phyloP scores from a whole-genome alignment of 2,797 vertebrate species.

The Schizopygopsis pylzovi region DNA sequence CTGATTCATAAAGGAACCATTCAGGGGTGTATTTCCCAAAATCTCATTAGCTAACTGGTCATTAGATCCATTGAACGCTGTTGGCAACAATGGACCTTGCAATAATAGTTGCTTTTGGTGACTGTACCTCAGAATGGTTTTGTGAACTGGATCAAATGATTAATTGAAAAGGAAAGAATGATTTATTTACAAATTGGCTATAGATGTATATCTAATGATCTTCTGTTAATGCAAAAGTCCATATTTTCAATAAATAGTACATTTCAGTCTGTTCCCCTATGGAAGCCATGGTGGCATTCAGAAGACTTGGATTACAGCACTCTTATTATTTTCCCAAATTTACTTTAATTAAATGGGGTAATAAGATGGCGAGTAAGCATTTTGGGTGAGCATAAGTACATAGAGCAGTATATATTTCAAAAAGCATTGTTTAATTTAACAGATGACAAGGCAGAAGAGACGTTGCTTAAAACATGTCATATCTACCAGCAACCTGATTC shows the following conservation, averaged over 20 bases:
- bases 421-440: not conserved
- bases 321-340: not conserved
- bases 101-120: too few relatives aligned
- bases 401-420: not conserved
- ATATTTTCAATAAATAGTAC: not conserved
- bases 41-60: too few relatives aligned
- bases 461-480: constrained; percentile 15
- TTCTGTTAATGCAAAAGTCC: not conserved
- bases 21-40: not conserved
- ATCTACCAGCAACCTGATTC: not conserved
- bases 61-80: too few relatives aligned
- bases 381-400: not conserved
- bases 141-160: not conserved
- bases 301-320: not conserved
- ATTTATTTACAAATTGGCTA: not conserved
- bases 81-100: too few relatives aligned
- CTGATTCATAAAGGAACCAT: not conserved
- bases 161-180: not conserved
- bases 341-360: not conserved
- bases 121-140: too few relatives aligned
- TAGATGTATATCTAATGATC: not conserved
- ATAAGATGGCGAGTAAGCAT: not conserved
- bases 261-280: not conserved
- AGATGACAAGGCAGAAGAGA: constrained; percentile 6
- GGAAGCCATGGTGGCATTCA: not conserved